Percentiles rank a stretch among this genome's conserved stretches.
These are phyloP conservation scores for Loxodonta africana DNA, from an alignment of 2,113 vertebrate genomes.

Conservation along the genomic window DNA sequence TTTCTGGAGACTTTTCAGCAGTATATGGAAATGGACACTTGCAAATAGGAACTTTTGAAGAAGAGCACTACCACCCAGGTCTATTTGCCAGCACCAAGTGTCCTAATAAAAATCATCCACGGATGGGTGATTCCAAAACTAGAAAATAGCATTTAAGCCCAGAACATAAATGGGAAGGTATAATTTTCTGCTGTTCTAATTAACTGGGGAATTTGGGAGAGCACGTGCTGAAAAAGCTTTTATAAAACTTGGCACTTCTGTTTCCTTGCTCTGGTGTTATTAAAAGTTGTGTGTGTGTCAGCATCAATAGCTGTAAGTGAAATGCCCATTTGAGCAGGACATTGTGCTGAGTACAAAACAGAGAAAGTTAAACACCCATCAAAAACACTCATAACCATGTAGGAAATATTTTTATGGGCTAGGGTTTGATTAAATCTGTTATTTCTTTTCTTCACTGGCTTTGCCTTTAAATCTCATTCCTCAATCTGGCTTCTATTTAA, in stretches of 20 bases:
- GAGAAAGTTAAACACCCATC: background rate
- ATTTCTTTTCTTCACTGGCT: background rate
- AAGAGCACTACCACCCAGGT: background rate
- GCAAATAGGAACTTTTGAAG: background rate
- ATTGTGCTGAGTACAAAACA: background rate
- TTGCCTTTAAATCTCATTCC: background rate
- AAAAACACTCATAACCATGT: background rate
- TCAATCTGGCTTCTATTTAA: background rate
- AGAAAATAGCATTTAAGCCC: background rate
- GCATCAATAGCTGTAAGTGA: background rate
- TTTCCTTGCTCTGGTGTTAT: background rate
- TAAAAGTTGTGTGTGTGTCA: background rate
- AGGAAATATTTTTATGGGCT: background rate
- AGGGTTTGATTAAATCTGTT: background rate
- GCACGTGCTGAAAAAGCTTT: background rate
- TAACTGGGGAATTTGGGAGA: background rate
- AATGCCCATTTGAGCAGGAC: background rate
- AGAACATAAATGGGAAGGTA: background rate
- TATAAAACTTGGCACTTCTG: background rate
- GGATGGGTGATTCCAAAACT: background rate
- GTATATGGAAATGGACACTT: background rate
- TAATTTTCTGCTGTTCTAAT: background rate
- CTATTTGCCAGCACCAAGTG: background rate
- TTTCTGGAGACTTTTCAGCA: background rate
- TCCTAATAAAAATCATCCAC: background rate